Evolutionary conservation across 2,888 invertebrate genomes (phyloP).

Genomic region (Habroteleia sp.): DNA sequence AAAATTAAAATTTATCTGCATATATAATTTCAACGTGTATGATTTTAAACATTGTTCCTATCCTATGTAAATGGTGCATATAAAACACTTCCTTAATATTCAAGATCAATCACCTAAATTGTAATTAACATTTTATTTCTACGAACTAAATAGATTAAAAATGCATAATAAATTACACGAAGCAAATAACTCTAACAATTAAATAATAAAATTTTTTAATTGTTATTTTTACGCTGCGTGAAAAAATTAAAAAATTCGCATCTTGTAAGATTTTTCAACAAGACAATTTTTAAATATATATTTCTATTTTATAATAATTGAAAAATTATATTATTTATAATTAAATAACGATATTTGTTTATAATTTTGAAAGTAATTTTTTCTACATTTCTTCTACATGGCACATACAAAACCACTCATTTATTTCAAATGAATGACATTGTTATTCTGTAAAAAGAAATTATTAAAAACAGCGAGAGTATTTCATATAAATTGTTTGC

Average conservation of each 20-base stretch:
- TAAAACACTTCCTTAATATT: slow-evolving; percentile 4
- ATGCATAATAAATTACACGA: slow-evolving; percentile 17
- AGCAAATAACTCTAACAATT: not conserved
- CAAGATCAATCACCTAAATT: not conserved
- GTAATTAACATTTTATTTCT: not conserved
- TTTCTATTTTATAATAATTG: slow-evolving; percentile 22
- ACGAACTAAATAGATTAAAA: slow-evolving; percentile 4
- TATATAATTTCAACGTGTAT: too few relatives aligned
- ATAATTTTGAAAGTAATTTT: too few relatives aligned
- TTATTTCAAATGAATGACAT: too few relatives aligned
- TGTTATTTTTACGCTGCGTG: slow-evolving; percentile 5
- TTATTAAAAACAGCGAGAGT: too few relatives aligned
- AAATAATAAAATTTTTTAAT: slow-evolving; percentile 9
- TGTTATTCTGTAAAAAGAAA: too few relatives aligned
- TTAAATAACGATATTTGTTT: slow-evolving; percentile 14
- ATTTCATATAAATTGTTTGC: too few relatives aligned
- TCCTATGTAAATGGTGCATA: slow-evolving; percentile 24
- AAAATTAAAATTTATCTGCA: too few relatives aligned
- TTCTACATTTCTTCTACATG: too few relatives aligned
- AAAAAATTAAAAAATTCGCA: not conserved
- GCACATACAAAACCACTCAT: too few relatives aligned
- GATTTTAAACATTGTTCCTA: slow-evolving; percentile 23
- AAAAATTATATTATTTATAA: slow-evolving; percentile 11
- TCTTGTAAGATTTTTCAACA: slow-evolving; percentile 23
- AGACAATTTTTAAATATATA: slow-evolving; percentile 20